phyloP scores from a whole-genome alignment of 1,140 invertebrate genomes.

The Hetaerina americana region DNA sequence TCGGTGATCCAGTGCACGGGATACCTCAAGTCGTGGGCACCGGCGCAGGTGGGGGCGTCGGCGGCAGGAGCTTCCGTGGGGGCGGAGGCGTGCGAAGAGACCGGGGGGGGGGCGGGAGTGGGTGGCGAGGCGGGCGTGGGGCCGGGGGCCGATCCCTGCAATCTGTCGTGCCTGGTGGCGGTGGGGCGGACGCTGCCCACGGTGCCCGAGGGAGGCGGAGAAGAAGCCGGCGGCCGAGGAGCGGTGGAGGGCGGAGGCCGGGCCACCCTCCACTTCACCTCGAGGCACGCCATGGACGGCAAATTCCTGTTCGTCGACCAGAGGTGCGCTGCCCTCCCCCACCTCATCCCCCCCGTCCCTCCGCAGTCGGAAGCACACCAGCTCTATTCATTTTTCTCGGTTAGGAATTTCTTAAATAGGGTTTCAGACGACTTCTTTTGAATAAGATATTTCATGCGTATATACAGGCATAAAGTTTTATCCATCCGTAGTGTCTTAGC shows the following conservation, averaged over 20 bases:
- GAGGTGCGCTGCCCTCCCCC: slow-evolving; percentile 34
- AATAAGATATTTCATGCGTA: too few relatives aligned
- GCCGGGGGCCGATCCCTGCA: slow-evolving; percentile 33
- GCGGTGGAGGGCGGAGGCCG: background rate
- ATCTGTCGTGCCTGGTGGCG: slow-evolving; percentile 73
- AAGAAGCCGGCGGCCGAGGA: background rate
- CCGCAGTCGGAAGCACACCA: too few relatives aligned
- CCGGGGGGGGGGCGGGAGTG: slow-evolving; percentile 30
- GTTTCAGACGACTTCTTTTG: too few relatives aligned
- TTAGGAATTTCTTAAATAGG: too few relatives aligned
- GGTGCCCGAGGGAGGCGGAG: background rate
- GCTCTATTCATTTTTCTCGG: too few relatives aligned
- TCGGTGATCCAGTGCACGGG: slow-evolving; percentile 77
- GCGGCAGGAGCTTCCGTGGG: slow-evolving; percentile 48
- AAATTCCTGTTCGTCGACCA: slow-evolving; percentile 53
- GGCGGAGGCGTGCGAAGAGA: slow-evolving; percentile 34
- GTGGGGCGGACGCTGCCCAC: slow-evolving; percentile 54
- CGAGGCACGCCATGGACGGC: slow-evolving; percentile 41
- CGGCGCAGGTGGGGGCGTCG: slow-evolving; percentile 51
- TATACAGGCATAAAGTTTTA: too few relatives aligned
- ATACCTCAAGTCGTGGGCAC: slow-evolving; percentile 84
- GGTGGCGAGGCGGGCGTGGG: slow-evolving; percentile 37
- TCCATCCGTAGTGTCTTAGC: too few relatives aligned
- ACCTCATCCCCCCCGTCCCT: too few relatives aligned
- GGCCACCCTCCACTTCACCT: slow-evolving; percentile 48